phyloP scores from a whole-genome alignment of 2,888 invertebrate species.

The Calameuta filiformis region DNA sequence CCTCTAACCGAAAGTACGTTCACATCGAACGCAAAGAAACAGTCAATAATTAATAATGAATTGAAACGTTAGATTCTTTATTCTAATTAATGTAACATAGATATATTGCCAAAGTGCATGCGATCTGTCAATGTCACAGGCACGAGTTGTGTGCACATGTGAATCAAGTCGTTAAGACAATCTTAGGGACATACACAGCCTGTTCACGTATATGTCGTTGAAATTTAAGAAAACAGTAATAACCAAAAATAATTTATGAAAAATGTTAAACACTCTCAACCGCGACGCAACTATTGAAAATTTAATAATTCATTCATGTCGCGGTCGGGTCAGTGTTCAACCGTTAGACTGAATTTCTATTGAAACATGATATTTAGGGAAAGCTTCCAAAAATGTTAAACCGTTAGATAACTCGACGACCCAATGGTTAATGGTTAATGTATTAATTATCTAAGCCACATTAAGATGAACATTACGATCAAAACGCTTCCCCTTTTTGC shows the following conservation, averaged over 20 bases:
- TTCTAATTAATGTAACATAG: neutral
- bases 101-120: neutral
- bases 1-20: neutral
- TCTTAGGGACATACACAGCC: neutral
- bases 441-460: neutral
- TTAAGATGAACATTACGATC: neutral
- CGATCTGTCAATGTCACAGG: neutral
- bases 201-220: neutral
- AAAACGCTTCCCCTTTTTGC: neutral
- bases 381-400: neutral
- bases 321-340: neutral
- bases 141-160: neutral
- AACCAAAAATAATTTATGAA: neutral
- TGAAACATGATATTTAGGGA: neutral
- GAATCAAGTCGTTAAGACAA: neutral
- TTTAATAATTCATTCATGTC: neutral
- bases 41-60: neutral
- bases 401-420: neutral
- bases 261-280: neutral
- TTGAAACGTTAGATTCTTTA: neutral
- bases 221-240: neutral
- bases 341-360: slow-evolving; percentile 2
- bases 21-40: neutral
- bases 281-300: neutral
- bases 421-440: neutral